These are phyloP conservation scores for Parauchenoglanis punctatus DNA, from an alignment of 2,797 vertebrate genomes.

Conservation along the genomic window DNA sequence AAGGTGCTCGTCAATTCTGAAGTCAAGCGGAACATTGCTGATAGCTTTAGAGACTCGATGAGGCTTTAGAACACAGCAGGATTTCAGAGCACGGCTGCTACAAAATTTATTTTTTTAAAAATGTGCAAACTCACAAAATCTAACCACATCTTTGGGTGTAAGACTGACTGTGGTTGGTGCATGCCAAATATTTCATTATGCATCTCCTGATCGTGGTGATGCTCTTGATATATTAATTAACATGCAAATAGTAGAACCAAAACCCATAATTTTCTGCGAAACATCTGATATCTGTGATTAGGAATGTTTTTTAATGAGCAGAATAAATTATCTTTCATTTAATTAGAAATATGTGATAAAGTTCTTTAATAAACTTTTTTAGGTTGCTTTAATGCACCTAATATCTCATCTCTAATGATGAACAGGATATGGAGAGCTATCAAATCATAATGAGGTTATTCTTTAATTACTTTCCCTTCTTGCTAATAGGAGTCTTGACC, in stretches of 20 bases:
- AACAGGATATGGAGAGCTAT: neutral
- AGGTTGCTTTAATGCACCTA: neutral
- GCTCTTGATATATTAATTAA: constrained; percentile 30
- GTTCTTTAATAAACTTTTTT: neutral
- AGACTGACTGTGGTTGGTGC: neutral
- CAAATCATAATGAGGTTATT: constrained; percentile 9
- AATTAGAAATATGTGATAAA: constrained; percentile 7
- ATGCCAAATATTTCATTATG: constrained; percentile 27
- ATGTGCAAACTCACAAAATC: neutral
- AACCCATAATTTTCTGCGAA: constrained; percentile 16
- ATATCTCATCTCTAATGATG: neutral
- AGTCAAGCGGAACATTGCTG: constrained; percentile 30
- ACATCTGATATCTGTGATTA: constrained; percentile 43
- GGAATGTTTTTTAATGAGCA: constrained; percentile 43
- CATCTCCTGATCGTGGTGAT: constrained; percentile 33
- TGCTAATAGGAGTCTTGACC: constrained; percentile 11
- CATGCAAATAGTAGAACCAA: constrained; percentile 33
- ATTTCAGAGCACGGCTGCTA: neutral
- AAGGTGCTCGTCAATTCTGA: constrained; percentile 40
- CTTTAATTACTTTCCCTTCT: constrained; percentile 19
- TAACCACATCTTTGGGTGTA: neutral
- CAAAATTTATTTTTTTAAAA: neutral
- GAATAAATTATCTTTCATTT: constrained; percentile 36
- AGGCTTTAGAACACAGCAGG: constrained; percentile 20
- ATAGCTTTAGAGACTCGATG: constrained; percentile 28